A percentile compares a stretch with the other conserved stretches of the same genome.
These are phyloP conservation scores for Corythaeola cristata DNA, from an alignment of 2,113 vertebrate species.

Conservation along the genomic window DNA sequence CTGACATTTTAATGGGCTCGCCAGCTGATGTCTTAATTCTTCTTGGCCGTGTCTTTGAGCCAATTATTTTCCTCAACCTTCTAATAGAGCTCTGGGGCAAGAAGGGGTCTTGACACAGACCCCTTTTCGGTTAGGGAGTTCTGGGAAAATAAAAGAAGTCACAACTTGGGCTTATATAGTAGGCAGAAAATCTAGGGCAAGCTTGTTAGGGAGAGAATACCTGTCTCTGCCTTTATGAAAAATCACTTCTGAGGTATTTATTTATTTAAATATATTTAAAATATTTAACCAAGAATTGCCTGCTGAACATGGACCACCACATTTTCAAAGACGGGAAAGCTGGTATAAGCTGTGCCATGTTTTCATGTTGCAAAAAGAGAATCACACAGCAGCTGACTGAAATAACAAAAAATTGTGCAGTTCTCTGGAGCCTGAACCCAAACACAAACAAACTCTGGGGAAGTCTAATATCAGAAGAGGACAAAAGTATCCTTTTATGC, in stretches of 20 bases:
- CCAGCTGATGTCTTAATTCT: conserved; percentile 11
- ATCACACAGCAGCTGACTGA: neutral
- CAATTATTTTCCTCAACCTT: neutral
- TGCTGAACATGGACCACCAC: neutral
- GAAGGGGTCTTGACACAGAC: neutral
- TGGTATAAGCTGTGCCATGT: neutral
- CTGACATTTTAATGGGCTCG: conserved; percentile 3
- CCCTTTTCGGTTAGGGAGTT: neutral
- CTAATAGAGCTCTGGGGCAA: neutral
- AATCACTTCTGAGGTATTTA: conserved; percentile 35
- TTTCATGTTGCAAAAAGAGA: neutral
- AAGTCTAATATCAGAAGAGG: neutral
- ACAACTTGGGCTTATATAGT: neutral
- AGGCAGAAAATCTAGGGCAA: conserved; percentile 30
- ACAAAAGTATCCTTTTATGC: neutral
- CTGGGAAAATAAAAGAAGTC: neutral
- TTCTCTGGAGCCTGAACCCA: neutral
- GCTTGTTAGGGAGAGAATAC: neutral
- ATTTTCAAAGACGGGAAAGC: neutral
- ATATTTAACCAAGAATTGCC: conserved; percentile 40
- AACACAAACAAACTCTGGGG: neutral
- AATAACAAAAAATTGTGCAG: neutral
- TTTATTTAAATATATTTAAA: conserved; percentile 62
- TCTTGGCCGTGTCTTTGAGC: neutral
- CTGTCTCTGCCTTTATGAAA: conserved; percentile 19